These are phyloP conservation scores for Pristiophorus japonicus DNA, from an alignment of 2,113 vertebrate genomes.

Conservation along the genomic window DNA sequence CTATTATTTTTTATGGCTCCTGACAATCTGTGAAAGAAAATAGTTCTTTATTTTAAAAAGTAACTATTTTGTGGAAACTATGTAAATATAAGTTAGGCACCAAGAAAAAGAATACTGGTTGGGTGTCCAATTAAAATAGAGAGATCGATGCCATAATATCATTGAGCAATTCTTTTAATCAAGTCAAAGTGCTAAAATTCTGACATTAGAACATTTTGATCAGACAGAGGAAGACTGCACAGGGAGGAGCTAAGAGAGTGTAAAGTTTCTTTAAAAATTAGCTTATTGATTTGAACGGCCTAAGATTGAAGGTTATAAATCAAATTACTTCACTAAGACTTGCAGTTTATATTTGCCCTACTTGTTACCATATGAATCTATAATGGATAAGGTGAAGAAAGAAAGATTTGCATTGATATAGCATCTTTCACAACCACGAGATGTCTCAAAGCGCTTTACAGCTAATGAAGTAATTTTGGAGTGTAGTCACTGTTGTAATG, in stretches of 20 bases:
- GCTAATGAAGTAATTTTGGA: no score
- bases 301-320: background rate
- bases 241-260: background rate
- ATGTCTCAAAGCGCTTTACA: no score
- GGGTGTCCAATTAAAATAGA: background rate
- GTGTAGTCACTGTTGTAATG: no score
- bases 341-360: background rate
- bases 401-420: background rate
- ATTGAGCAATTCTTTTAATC: background rate
- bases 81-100: background rate
- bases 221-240: background rate
- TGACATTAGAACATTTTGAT: background rate
- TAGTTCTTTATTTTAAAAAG: background rate
- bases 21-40: background rate
- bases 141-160: background rate
- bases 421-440: no score
- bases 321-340: background rate
- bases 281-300: background rate
- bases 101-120: background rate
- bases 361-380: background rate
- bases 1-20: background rate
- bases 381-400: background rate
- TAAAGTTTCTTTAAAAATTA: background rate
- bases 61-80: background rate
- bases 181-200: background rate